Evolutionary conservation across 2,888 invertebrate species (phyloP).

Genomic region (Parnassius apollo): DNA sequence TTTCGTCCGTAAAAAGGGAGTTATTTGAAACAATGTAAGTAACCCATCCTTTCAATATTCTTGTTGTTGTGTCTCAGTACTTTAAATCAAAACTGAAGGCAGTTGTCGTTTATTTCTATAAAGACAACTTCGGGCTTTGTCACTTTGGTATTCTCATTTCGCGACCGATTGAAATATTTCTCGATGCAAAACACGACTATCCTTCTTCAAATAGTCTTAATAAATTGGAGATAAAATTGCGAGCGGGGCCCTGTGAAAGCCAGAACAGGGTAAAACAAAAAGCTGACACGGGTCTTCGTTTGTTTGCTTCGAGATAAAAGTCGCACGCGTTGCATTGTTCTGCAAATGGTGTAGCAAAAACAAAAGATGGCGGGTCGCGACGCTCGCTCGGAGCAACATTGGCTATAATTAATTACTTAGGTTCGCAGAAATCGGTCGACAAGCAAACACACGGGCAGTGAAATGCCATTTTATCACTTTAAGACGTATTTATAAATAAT

Average conservation of each 20-base stretch:
- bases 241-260: conserved; percentile 37
- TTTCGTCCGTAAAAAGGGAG: conserved; percentile 35
- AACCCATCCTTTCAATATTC: conserved; percentile 16
- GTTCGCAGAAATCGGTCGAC: conserved; percentile 68
- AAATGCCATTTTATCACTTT: conserved; percentile 66
- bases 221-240: conserved; percentile 54
- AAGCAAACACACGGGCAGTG: conserved; percentile 56
- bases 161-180: conserved; percentile 47
- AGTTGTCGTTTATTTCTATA: conserved; percentile 1
- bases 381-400: conserved; percentile 45
- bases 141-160: conserved; percentile 36
- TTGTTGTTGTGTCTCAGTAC: conserved; percentile 1
- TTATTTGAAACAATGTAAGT: conserved; percentile 48
- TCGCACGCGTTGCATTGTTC: conserved; percentile 68
- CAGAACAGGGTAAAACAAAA: conserved; percentile 50
- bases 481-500: conserved; percentile 61
- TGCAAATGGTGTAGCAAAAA: conserved; percentile 68
- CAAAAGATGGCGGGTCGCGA: conserved; percentile 53
- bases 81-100: conserved; percentile 23
- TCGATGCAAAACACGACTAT: conserved; percentile 42
- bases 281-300: conserved; percentile 53
- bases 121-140: conserved; percentile 35
- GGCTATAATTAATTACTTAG: conserved; percentile 72
- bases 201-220: conserved; percentile 51
- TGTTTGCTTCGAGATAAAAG: conserved; percentile 66